These are phyloP conservation scores for Troides aeacus DNA, from an alignment of 2,888 invertebrate genomes.

Conservation along the genomic window DNA sequence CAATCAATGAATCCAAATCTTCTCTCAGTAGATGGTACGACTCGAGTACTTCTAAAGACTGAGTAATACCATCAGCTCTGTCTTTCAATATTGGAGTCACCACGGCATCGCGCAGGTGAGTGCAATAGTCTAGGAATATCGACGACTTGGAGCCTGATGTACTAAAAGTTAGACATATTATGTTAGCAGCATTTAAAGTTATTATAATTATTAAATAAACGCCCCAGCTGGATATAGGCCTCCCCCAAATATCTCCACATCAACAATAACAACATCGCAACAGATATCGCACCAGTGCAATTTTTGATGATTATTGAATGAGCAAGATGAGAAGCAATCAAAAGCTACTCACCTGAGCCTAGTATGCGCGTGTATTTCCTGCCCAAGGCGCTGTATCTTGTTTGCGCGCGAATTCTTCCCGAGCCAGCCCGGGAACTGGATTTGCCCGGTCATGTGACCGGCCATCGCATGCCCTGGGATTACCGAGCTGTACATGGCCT, in stretches of 20 bases:
- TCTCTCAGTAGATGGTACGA: slow-evolving; percentile 93
- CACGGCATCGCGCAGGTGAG: slow-evolving; percentile 86
- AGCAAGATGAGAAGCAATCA: too few relatives aligned
- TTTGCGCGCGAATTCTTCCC: slow-evolving; percentile 94
- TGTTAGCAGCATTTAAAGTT: not conserved
- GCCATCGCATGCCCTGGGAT: slow-evolving; percentile 92
- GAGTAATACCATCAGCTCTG: slow-evolving; percentile 85
- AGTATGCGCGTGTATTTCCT: slow-evolving; percentile 93
- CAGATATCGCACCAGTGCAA: too few relatives aligned
- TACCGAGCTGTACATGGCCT: slow-evolving; percentile 95
- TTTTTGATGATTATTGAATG: too few relatives aligned
- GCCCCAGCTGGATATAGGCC: not conserved
- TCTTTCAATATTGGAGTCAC: slow-evolving; percentile 86
- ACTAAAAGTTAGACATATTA: slow-evolving; percentile 59
- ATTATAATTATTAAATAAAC: not conserved
- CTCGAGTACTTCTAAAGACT: slow-evolving; percentile 87
- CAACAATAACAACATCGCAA: too few relatives aligned
- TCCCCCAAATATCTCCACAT: too few relatives aligned
- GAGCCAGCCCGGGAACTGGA: slow-evolving; percentile 97
- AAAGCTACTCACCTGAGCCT: slow-evolving; percentile 81
- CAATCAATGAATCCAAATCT: slow-evolving; percentile 93
- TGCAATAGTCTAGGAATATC: slow-evolving; percentile 93
- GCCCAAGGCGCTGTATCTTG: slow-evolving; percentile 90
- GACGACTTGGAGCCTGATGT: slow-evolving; percentile 90
- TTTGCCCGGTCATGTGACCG: slow-evolving; percentile 88